A percentile compares a stretch with the other conserved stretches of the same genome.
phyloP scores from a whole-genome alignment of 2,888 invertebrate genomes.

The Tolmerus cingulatus region DNA sequence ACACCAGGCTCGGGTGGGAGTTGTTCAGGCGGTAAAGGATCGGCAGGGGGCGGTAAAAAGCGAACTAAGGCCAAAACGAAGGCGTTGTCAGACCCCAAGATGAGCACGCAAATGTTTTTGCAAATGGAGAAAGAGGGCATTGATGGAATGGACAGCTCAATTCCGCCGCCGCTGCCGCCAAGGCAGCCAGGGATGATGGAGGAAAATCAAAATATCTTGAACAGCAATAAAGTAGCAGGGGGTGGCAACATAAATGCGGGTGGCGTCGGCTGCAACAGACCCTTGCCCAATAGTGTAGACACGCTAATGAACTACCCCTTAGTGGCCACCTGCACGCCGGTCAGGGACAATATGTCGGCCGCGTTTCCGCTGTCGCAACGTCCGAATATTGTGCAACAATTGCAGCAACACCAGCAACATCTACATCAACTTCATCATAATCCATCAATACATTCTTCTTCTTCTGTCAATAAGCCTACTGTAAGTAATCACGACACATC shows the following conservation, averaged over 20 bases:
- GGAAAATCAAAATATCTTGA: constrained; percentile 54
- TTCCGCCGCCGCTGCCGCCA: constrained; percentile 70
- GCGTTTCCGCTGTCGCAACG: constrained; percentile 62
- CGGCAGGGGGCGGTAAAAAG: constrained; percentile 49
- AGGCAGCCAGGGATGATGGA: constrained; percentile 66
- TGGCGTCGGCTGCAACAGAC: constrained; percentile 51
- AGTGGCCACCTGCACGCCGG: constrained; percentile 63
- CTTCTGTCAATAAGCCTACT: constrained; percentile 53
- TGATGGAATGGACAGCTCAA: constrained; percentile 61
- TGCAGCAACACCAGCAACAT: constrained; percentile 61
- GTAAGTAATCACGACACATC: constrained; percentile 57
- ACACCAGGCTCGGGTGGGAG: constrained; percentile 7
- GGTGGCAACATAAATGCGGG: constrained; percentile 34
- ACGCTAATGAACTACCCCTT: constrained; percentile 62
- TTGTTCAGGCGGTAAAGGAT: constrained; percentile 42
- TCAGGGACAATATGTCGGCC: constrained; percentile 61
- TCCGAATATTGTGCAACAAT: constrained; percentile 62
- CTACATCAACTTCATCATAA: constrained; percentile 51
- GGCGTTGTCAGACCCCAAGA: constrained; percentile 64
- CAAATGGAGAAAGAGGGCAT: constrained; percentile 59
- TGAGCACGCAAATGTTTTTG: constrained; percentile 63
- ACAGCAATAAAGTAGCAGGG: constrained; percentile 47
- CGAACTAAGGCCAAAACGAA: constrained; percentile 62
- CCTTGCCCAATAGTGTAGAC: constrained; percentile 61
- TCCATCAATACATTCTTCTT: constrained; percentile 49